phyloP scores from a whole-genome alignment of 1,140 invertebrate species.

The Drosophila bocqueti region DNA sequence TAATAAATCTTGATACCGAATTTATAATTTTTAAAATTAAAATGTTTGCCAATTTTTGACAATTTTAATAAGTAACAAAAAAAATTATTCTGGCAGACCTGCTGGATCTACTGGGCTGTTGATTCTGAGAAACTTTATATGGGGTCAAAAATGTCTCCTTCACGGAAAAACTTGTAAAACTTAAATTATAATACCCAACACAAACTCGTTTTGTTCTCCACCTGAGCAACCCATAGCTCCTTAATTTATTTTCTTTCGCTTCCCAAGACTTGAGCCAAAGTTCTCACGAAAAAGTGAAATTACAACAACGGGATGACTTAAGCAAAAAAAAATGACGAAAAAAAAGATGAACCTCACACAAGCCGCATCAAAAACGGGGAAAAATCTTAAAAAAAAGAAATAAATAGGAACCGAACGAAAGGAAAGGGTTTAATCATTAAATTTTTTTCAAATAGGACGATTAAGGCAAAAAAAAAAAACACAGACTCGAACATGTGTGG shows the following conservation, averaged over 20 bases:
- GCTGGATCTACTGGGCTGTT: too few relatives aligned
- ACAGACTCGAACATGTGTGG: constrained; percentile 72
- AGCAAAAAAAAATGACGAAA: constrained; percentile 50
- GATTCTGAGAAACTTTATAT: too few relatives aligned
- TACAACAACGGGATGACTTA: constrained; percentile 68
- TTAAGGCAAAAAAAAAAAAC: constrained; percentile 76
- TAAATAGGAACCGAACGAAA: constrained; percentile 63
- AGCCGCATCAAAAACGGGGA: constrained; percentile 63
- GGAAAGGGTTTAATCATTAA: constrained; percentile 76
- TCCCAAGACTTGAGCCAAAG: constrained; percentile 19
- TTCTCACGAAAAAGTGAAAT: constrained; percentile 83
- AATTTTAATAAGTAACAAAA: too few relatives aligned
- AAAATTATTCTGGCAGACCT: too few relatives aligned
- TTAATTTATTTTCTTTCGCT: background rate
- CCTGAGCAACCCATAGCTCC: constrained; percentile 18
- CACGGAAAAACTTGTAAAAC: too few relatives aligned
- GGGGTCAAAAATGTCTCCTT: too few relatives aligned
- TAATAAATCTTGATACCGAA: too few relatives aligned
- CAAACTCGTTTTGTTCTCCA: constrained; percentile 3
- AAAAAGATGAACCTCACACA: constrained; percentile 32
- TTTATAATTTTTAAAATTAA: too few relatives aligned
- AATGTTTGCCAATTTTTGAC: too few relatives aligned
- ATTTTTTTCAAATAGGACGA: constrained; percentile 77
- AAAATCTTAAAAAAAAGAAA: constrained; percentile 79
- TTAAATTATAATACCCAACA: background rate